Conservation (phyloP, 2,797 vertebrate species). For the Thripadectes ignobilis region DNA sequence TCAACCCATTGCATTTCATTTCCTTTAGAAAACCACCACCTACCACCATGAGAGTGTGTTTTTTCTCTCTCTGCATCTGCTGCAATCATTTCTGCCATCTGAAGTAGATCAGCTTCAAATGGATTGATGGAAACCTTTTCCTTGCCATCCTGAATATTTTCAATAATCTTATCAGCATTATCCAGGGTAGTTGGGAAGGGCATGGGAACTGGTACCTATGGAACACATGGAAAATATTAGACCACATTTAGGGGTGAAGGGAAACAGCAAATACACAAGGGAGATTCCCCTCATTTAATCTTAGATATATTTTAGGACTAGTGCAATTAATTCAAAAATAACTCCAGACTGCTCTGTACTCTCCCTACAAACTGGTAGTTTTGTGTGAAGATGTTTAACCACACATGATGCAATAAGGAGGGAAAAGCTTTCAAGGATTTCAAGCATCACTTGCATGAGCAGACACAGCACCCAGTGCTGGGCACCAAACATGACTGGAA, state of each 20-base stretch:
- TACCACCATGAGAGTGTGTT: conserved; percentile 82
- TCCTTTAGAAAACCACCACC: conserved; percentile 2
- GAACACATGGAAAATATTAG: neutral
- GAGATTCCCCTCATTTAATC: neutral
- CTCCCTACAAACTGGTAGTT: neutral
- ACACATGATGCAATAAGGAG: neutral
- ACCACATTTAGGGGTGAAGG: neutral
- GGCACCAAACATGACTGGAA: neutral
- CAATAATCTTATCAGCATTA: conserved; percentile 85
- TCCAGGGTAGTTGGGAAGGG: conserved; percentile 87
- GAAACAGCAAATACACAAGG: neutral
- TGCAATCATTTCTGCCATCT: conserved; percentile 97
- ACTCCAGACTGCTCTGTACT: neutral
- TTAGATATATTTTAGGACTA: neutral
- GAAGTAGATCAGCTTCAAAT: conserved; percentile 93
- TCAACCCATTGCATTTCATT: neutral
- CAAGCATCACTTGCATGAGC: neutral
- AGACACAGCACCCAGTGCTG: neutral
- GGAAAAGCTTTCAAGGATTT: neutral
- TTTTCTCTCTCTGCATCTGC: conserved; percentile 87
- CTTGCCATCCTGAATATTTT: conserved; percentile 90
- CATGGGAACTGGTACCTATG: conserved; percentile 93
- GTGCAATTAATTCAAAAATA: neutral
- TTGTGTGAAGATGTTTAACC: neutral
- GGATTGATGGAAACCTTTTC: conserved; percentile 90